A percentile compares a stretch with the other conserved stretches of the same genome.
phyloP scores from a whole-genome alignment of 2,113 vertebrate species.

The Herpetotheres cachinnans region DNA sequence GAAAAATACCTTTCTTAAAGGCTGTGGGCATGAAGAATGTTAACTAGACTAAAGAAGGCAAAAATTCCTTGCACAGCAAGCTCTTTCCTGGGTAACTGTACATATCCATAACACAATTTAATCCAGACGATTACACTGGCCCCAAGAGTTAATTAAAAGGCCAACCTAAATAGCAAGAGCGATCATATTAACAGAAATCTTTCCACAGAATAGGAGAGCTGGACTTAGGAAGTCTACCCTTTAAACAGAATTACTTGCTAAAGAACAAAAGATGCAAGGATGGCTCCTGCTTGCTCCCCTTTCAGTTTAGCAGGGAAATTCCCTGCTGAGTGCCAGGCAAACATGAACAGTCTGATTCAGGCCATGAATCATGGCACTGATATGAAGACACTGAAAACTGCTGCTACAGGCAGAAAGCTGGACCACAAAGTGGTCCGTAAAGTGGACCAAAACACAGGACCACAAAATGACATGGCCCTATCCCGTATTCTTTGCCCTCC shows the following conservation, averaged over 20 bases:
- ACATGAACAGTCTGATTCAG: background rate
- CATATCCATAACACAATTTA: background rate
- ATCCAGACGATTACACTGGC: background rate
- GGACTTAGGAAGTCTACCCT: background rate
- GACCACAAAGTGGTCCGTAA: background rate
- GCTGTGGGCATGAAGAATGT: background rate
- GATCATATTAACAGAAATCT: background rate
- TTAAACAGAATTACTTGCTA: background rate
- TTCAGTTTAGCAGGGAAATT: background rate
- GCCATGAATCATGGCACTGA: background rate
- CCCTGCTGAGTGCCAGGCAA: background rate
- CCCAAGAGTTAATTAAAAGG: background rate
- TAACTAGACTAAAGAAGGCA: background rate
- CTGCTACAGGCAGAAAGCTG: background rate
- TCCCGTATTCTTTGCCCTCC: background rate
- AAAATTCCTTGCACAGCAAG: background rate
- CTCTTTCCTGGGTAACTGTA: background rate
- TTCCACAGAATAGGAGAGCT: background rate
- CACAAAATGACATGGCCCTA: background rate
- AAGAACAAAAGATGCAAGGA: background rate
- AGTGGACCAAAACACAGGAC: background rate
- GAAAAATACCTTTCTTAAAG: background rate
- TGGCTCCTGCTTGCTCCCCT: background rate
- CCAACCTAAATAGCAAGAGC: background rate
- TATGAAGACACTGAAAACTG: background rate